Evolutionary conservation across 2,888 invertebrate genomes (phyloP), one percentile per base, ranked within the genome.

Genomic region (Diogma glabrata): DNA sequence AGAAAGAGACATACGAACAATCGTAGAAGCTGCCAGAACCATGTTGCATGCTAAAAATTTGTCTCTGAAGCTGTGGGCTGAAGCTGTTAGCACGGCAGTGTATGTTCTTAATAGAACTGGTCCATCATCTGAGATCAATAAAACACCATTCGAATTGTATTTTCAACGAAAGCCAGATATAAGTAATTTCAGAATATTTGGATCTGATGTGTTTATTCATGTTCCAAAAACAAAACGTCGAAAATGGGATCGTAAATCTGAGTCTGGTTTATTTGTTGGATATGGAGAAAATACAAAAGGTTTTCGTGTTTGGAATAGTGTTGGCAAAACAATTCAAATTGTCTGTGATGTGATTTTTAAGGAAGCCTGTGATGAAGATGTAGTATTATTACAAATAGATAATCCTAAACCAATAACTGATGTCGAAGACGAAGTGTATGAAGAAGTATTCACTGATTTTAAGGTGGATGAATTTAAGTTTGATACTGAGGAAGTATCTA

Each of bases 11-110:
- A 38, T 36, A 16, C 36, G 36, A 14, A 36, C n/a, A 4, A 36
- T 36, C n/a, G 36, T 8, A n/a, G 36, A 36, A 12, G 36, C 36
- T 8, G 52, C 56, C 10, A 51, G 57, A 45, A 47, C 57, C 8
- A 54, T 56, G 53, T 17, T 55, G 6, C 51, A 54, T 52, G 49
- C 51, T 5, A 52, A 50, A 50, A 58, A 58, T 0, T 20, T 62
- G 7, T 65, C 36, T 12, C 36, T 38, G 9, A 38, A 38, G 16
- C 19, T 38, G 16, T 38, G 38, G 38, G 38, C 38, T n/a, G 67
- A 69, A 57, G 67, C 66, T 1, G 60, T 65, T 0, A 58, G 60
- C 10, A 61, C 59, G 52, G 61, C 62, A 8, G 57, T 59, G 0
- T 64, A 63, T 51, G 49, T 63, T 16, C 49, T 65, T 2, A 65